Percentiles rank a stretch among this genome's conserved stretches.
phyloP scores from a whole-genome alignment of 2,888 invertebrate genomes.

The Trissonchulus latispiculum region DNA sequence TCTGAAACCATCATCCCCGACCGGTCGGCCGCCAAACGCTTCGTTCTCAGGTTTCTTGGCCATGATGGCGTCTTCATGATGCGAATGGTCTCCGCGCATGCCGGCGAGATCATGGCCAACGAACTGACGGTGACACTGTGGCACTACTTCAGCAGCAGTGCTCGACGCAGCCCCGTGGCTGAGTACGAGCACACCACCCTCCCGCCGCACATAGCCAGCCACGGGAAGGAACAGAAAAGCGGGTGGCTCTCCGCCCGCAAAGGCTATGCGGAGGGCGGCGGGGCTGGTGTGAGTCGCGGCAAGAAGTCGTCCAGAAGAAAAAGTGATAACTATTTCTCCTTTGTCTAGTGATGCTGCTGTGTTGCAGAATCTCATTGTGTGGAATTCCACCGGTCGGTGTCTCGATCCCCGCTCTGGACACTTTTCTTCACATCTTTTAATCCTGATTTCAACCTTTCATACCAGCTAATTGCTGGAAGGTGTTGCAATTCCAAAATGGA shows the following conservation, averaged over 20 bases:
- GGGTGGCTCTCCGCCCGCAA: neutral
- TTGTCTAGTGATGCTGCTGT: conserved; percentile 32
- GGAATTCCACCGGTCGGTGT: too few species aligned
- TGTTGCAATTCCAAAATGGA: too few species aligned
- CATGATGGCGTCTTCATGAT: conserved; percentile 43
- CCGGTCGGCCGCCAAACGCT: conserved; percentile 43
- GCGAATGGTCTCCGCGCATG: conserved; percentile 44
- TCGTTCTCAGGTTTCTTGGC: conserved; percentile 44
- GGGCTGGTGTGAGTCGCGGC: neutral
- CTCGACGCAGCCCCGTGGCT: conserved; percentile 40
- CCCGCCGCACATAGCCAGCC: neutral
- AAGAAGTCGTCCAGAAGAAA: conserved; percentile 26
- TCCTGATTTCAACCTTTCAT: too few species aligned
- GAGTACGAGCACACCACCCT: conserved; percentile 36
- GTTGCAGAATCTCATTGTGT: too few species aligned
- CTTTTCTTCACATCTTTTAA: too few species aligned
- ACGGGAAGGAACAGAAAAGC: neutral
- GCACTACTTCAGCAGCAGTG: conserved; percentile 44
- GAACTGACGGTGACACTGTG: conserved; percentile 42
- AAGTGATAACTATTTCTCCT: conserved; percentile 44
- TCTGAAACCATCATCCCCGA: conserved; percentile 43
- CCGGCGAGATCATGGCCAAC: conserved; percentile 44
- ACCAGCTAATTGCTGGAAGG: too few species aligned
- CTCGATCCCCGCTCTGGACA: too few species aligned
- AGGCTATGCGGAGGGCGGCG: neutral